Base-by-base conservation (phyloP, 1,140 invertebrate genomes). In the Drosophila novamexicana region DNA sequence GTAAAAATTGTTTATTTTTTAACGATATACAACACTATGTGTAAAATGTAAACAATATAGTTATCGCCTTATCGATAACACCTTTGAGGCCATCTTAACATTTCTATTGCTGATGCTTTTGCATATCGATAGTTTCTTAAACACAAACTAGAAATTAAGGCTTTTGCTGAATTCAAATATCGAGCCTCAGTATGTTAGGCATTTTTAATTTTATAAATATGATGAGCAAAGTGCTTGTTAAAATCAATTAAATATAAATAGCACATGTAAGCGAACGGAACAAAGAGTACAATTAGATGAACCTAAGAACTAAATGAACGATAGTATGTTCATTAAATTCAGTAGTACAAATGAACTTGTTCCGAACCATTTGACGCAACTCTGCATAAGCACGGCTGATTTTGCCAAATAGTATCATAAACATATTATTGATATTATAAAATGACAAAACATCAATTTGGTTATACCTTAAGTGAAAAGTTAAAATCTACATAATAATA, bases 401-500 rank as follows among this genome's bases (percentile, higher is more conserved):
- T 66, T 61, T 61, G 64, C 47, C 71, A 74, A 68, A 73, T 67
- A 54, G 32, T 62, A 73, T 62, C 37, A 58, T 62, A 52, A 62
- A 47, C 32, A 49, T 32, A 16, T 49, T 9, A 37, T 67, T 72
- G 42, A 59, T 52, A 18, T 39, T 37, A 22, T 52, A 78, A 82
- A 77, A 86, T 81, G 69, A 53, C 54, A 70, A 78, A 81, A 37
- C 75, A 32, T 29, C 52, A 29, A 52, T 42, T 53, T 54, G 44
- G 45, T 32, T 18, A 75, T n/a, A 56, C 62, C 18, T 34, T 50
- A 44, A 58, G 50, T 37, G 61, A 68, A 79, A 66, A 65, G 16
- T n/a, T 34, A 14, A 49, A n/a, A 39, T 37, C 45, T 12, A 62
- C 66, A 37, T 81, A 82, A 65, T 71, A 62, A 49, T 37, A 12